Base-by-base conservation (phyloP, 2,113 vertebrate species). In the Seriola aureovittata region DNA sequence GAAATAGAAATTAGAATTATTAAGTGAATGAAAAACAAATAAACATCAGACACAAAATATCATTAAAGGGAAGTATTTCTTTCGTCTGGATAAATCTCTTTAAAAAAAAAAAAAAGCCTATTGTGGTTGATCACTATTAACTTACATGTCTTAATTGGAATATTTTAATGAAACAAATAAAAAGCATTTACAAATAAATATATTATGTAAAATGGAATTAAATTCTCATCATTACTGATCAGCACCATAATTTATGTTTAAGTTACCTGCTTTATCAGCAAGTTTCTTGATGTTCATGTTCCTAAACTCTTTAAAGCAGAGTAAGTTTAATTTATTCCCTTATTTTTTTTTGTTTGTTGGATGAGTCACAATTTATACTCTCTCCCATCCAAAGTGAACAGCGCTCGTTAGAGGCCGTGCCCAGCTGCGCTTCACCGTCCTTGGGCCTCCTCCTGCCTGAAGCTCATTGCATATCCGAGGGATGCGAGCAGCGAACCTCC, bases 391-490 rank as follows among this genome's bases (percentile, higher is more conserved):
- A 29, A 29, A 64, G 64, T 29, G 29, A 29, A 29, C 29, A 29
- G 29, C 29, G 29, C 29, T 29, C 29, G 29, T 29, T 29, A 29
- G 29, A 29, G 29, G 29, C 29, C 29, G 2, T 52, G 34, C 50
- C 52, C 44, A 36, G 59, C 34, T 46, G n/a, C 4, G 1, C 78
- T 25, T 42, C 57, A 8, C 42, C 17, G 78, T 85, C 85, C 85
- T 88, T 88, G 77, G 81, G 73, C 78, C 40, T 84, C 75, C 69
- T 75, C 59, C 64, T 70, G 84, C 73, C 75, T 44, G 44, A 70
- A 67, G 71, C 77, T 44, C 34, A 3, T 63, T 72, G 70, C 4
- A 14, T 77, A 84, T 86, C 84, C 67, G 59, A 78, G 84, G 68
- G 76, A 86, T 58, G 74, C 55, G 1, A 9, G 40, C 40, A 42